Conservation (phyloP, 2,888 invertebrate genomes). For the Pyrgus malvae region DNA sequence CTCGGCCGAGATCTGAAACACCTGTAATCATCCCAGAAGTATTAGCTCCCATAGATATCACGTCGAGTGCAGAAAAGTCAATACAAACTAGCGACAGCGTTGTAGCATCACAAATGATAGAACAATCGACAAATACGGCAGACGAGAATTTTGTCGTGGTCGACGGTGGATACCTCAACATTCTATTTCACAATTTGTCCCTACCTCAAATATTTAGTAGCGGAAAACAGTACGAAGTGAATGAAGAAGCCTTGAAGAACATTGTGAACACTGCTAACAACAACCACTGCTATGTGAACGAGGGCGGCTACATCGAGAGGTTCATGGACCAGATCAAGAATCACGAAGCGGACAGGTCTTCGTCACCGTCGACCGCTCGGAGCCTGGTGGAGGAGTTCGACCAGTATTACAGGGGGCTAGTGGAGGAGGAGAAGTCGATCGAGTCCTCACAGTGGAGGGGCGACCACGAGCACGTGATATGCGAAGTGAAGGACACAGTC, state of each 20-base stretch:
- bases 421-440: conserved; percentile 45
- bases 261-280: conserved; percentile 59
- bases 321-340: conserved; percentile 60
- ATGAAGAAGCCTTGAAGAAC: conserved; percentile 66
- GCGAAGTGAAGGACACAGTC: conserved; percentile 10
- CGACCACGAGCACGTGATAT: neutral
- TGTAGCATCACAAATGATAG: conserved; percentile 32
- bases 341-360: conserved; percentile 52
- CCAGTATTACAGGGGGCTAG: conserved; percentile 61
- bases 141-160: conserved; percentile 64
- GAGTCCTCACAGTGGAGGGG: conserved; percentile 25
- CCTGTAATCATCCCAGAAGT: conserved; percentile 25
- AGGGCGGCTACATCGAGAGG: conserved; percentile 50
- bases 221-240: conserved; percentile 71
- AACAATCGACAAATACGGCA: conserved; percentile 47
- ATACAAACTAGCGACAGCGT: conserved; percentile 61
- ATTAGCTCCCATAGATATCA: conserved; percentile 19
- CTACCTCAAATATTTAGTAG: conserved; percentile 68
- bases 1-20: conserved; percentile 32
- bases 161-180: conserved; percentile 71
- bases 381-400: conserved; percentile 72
- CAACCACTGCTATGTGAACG: conserved; percentile 42
- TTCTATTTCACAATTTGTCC: conserved; percentile 63
- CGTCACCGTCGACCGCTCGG: conserved; percentile 66
- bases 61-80: conserved; percentile 58